Conservation (phyloP, 2,888 invertebrate species). For the Nemoura dubitans region DNA sequence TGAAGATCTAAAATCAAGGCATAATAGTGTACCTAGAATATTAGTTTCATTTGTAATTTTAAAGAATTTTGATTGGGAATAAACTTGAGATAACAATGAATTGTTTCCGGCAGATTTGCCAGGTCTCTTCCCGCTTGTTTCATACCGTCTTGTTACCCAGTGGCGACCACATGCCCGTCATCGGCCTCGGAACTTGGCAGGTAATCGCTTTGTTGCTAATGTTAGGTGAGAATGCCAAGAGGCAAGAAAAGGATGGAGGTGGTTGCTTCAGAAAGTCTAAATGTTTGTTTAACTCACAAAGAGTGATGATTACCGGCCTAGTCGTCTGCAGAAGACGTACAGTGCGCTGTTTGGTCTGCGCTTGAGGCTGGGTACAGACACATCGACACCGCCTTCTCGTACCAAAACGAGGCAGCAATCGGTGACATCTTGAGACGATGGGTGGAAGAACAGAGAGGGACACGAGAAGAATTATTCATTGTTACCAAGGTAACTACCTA, state of each 20-base stretch:
- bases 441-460: slow-evolving; percentile 70
- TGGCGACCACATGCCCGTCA: slow-evolving; percentile 53
- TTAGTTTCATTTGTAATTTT: no score
- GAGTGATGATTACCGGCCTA: slow-evolving; percentile 53
- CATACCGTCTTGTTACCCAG: slow-evolving; percentile 40
- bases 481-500: slow-evolving; percentile 74
- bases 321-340: slow-evolving; percentile 72
- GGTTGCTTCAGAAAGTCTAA: no score
- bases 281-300: no score
- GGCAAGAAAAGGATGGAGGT: no score
- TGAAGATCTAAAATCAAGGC: no score
- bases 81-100: not conserved
- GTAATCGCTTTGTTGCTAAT: slow-evolving; percentile 48
- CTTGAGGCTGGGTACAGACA: slow-evolving; percentile 77
- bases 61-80: not conserved
- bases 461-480: slow-evolving; percentile 77
- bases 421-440: slow-evolving; percentile 74
- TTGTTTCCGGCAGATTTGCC: not conserved
- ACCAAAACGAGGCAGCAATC: slow-evolving; percentile 79
- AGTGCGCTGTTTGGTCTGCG: slow-evolving; percentile 70
- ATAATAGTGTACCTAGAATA: no score
- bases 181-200: slow-evolving; percentile 54
- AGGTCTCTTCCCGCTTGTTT: not conserved
- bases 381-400: slow-evolving; percentile 82
- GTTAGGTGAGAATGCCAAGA: no score